These are phyloP conservation scores for Plebejus melissa DNA, from an alignment of 2,888 invertebrate genomes.

Conservation along the genomic window DNA sequence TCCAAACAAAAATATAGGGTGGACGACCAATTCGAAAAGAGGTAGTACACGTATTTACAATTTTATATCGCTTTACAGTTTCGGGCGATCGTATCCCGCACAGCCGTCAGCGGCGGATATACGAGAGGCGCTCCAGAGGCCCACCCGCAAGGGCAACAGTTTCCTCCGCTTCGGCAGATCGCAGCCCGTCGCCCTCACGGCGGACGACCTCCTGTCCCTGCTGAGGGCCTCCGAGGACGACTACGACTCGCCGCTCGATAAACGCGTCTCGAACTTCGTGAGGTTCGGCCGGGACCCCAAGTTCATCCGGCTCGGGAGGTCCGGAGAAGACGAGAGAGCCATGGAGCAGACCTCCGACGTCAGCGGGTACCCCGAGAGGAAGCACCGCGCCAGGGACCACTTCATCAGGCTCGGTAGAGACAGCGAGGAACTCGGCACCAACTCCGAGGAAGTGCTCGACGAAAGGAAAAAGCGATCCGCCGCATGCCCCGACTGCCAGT, in stretches of 20 bases:
- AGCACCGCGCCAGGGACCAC: constrained; percentile 63
- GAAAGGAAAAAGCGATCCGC: constrained; percentile 60
- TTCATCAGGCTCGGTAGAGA: constrained; percentile 69
- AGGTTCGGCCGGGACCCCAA: constrained; percentile 35
- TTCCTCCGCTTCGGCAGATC: constrained; percentile 69
- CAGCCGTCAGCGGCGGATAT: constrained; percentile 66
- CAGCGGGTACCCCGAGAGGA: constrained; percentile 60
- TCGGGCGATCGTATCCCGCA: constrained; percentile 65
- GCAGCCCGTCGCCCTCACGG: constrained; percentile 55
- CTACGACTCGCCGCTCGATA: constrained; percentile 50
- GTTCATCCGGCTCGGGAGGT: constrained; percentile 72
- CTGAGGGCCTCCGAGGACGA: constrained; percentile 63
- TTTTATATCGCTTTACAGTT: constrained; percentile 45
- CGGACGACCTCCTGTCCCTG: constrained; percentile 62
- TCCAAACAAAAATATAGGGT: too few relatives aligned
- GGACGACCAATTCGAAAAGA: too few relatives aligned
- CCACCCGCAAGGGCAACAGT: constrained; percentile 58
- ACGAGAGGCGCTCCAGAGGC: constrained; percentile 56
- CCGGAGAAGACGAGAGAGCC: constrained; percentile 54
- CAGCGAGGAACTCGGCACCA: constrained; percentile 58
- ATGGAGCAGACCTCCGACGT: constrained; percentile 52
- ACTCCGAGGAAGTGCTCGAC: constrained; percentile 48
- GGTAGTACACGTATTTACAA: neutral
- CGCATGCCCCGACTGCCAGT: constrained; percentile 60
- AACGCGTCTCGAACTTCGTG: constrained; percentile 45